Evolutionary conservation across 2,888 invertebrate genomes (phyloP).

Genomic region (Drosophila anomelani): DNA sequence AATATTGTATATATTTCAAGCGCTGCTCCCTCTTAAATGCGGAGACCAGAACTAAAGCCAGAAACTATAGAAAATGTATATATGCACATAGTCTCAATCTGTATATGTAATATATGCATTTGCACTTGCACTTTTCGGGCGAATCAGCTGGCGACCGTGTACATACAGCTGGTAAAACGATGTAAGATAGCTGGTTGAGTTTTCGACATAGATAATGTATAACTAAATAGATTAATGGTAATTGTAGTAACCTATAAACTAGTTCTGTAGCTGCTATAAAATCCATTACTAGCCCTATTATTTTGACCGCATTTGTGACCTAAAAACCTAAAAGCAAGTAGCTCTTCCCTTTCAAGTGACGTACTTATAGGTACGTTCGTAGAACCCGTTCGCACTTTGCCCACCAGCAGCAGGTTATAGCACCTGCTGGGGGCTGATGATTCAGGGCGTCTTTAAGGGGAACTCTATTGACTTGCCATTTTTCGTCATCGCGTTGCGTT

Average conservation of each 20-base stretch:
- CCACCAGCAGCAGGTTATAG: background rate
- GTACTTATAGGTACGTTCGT: slow-evolving; percentile 1
- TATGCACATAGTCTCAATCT: slow-evolving; percentile 18
- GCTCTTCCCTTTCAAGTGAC: slow-evolving; percentile 18
- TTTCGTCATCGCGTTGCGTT: slow-evolving; percentile 22
- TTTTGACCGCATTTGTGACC: background rate
- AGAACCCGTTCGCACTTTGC: slow-evolving; percentile 22
- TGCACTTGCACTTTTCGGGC: slow-evolving; percentile 19
- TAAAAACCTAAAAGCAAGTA: background rate
- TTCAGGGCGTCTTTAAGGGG: slow-evolving; percentile 27
- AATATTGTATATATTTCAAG: slow-evolving; percentile 49
- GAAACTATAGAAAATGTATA: slow-evolving; percentile 20
- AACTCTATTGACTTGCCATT: slow-evolving; percentile 45
- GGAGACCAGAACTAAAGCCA: slow-evolving; percentile 34
- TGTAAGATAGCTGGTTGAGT: background rate
- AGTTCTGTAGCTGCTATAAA: too few relatives aligned
- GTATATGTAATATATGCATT: background rate
- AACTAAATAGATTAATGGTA: too few relatives aligned
- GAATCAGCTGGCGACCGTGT: slow-evolving; percentile 38
- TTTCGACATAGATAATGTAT: background rate
- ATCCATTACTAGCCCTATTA: background rate
- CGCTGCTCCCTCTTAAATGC: slow-evolving; percentile 36
- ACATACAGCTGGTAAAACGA: slow-evolving; percentile 22
- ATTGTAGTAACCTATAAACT: background rate
- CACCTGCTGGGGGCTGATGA: background rate